A percentile compares a stretch with the other conserved stretches of the same genome.
Evolutionary conservation across 1,140 invertebrate species (phyloP).

Genomic region (Bursaphelenchus mucronatus): DNA sequence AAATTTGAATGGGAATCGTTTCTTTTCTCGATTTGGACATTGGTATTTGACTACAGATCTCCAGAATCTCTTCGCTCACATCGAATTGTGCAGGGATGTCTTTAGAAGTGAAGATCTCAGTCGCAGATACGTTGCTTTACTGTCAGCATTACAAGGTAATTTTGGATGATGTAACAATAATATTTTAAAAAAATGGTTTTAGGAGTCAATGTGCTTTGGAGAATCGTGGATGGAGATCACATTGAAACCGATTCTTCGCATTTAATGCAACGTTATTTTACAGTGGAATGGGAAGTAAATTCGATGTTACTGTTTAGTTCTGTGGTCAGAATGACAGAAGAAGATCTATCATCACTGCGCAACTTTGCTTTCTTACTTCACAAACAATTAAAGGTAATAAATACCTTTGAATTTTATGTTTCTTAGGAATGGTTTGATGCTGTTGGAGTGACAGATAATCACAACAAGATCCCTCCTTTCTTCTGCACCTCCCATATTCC

Average conservation of each 20-base stretch:
- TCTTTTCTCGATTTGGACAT: conserved; percentile 10
- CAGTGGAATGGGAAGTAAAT: conserved; percentile 9
- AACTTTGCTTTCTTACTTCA: conserved; percentile 2
- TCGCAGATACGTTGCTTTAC: conserved; percentile 6
- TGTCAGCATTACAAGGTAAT: conserved; percentile 16
- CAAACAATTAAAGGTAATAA: conserved; percentile 3
- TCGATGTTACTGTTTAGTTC: conserved; percentile 10
- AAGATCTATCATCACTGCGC: not conserved
- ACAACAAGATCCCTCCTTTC: not conserved
- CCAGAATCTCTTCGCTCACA: conserved; percentile 23
- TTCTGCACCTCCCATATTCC: conserved; percentile 20
- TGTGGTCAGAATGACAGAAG: not conserved
- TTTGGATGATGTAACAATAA: not conserved
- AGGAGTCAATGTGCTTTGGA: conserved; percentile 1
- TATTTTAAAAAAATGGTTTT: not conserved
- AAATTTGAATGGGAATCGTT: conserved; percentile 18
- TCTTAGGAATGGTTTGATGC: conserved; percentile 3
- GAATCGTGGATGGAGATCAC: conserved; percentile 21
- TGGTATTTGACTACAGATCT: conserved; percentile 18
- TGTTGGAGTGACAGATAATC: not conserved
- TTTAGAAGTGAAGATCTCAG: conserved; percentile 6
- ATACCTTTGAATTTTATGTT: not conserved
- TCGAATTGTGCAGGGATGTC: conserved; percentile 2
- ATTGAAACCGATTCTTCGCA: conserved; percentile 4
- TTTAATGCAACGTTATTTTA: conserved; percentile 10